Percentiles rank a stretch among this genome's conserved stretches.
phyloP scores from a whole-genome alignment of 1,140 invertebrate genomes.

The Hyles euphorbiae region DNA sequence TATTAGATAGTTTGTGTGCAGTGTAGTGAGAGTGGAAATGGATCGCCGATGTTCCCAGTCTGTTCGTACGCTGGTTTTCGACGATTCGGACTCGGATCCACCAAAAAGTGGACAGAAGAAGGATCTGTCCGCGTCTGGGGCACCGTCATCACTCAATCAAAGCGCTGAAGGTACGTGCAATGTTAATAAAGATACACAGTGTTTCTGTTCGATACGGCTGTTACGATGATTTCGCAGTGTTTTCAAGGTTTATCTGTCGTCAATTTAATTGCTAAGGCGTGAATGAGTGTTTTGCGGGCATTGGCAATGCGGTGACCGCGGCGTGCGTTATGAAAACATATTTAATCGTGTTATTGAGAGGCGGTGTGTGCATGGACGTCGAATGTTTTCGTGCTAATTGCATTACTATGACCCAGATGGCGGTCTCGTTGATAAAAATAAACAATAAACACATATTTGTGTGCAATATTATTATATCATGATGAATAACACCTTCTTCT shows the following conservation, averaged over 20 bases:
- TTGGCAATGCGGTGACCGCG: slow-evolving; percentile 13
- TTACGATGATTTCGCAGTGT: slow-evolving; percentile 31
- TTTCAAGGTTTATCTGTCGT: slow-evolving; percentile 61
- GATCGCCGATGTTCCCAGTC: slow-evolving; percentile 72
- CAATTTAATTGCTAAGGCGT: slow-evolving; percentile 44
- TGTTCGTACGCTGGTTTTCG: slow-evolving; percentile 71
- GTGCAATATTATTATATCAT: background rate
- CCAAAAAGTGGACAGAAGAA: slow-evolving; percentile 62
- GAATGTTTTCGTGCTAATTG: slow-evolving; percentile 10
- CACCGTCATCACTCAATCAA: slow-evolving; percentile 56
- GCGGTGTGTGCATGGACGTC: slow-evolving; percentile 2
- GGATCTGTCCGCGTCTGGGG: slow-evolving; percentile 48
- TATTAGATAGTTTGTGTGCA: slow-evolving; percentile 57
- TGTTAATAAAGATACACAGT: slow-evolving; percentile 15
- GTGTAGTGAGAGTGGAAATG: slow-evolving; percentile 63
- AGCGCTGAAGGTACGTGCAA: slow-evolving; percentile 63
- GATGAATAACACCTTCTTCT: too few relatives aligned
- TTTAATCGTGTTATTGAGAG: slow-evolving; percentile 1
- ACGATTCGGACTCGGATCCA: slow-evolving; percentile 65
- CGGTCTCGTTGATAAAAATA: slow-evolving; percentile 19
- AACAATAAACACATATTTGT: slow-evolving; percentile 9
- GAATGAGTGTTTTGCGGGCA: slow-evolving; percentile 29
- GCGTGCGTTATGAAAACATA: background rate
- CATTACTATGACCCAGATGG: slow-evolving; percentile 21
- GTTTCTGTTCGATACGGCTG: background rate